These are phyloP conservation scores for Drosophila kepulauana DNA, from an alignment of 1,140 invertebrate species.

Conservation along the genomic window DNA sequence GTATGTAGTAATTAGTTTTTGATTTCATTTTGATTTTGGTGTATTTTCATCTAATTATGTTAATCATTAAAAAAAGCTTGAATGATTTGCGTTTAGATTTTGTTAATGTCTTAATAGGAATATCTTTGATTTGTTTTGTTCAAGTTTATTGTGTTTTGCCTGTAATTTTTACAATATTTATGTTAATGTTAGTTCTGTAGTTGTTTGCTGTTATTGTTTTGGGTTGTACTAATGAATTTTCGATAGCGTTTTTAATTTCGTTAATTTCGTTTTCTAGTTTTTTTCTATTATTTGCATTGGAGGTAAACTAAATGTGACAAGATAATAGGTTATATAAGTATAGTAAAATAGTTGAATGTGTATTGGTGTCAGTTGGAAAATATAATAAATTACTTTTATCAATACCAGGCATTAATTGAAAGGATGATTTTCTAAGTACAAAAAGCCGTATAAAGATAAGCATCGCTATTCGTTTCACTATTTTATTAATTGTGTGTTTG, in stretches of 20 bases:
- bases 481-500: conserved; percentile 13
- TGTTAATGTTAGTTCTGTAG: conserved; percentile 43
- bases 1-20: conserved; percentile 10
- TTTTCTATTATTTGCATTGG: conserved; percentile 36
- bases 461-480: conserved; percentile 62
- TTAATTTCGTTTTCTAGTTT: background rate
- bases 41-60: conserved; percentile 27
- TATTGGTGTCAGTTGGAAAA: conserved; percentile 49
- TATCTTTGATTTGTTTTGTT: conserved; percentile 39
- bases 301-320: conserved; percentile 75
- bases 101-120: conserved; percentile 35
- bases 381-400: conserved; percentile 61
- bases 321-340: conserved; percentile 57
- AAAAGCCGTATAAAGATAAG: conserved; percentile 73
- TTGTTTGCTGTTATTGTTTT: conserved; percentile 44
- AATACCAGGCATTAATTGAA: conserved; percentile 80
- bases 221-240: conserved; percentile 68
- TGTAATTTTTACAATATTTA: conserved; percentile 55
- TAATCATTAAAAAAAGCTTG: conserved; percentile 27
- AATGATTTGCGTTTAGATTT: conserved; percentile 24
- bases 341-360: conserved; percentile 38
- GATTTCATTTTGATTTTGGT: conserved; percentile 41
- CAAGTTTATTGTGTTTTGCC: conserved; percentile 18
- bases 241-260: conserved; percentile 62
- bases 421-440: conserved; percentile 76